Evolutionary conservation across 1,140 invertebrate genomes (phyloP).

Genomic region (Euschistus heros): DNA sequence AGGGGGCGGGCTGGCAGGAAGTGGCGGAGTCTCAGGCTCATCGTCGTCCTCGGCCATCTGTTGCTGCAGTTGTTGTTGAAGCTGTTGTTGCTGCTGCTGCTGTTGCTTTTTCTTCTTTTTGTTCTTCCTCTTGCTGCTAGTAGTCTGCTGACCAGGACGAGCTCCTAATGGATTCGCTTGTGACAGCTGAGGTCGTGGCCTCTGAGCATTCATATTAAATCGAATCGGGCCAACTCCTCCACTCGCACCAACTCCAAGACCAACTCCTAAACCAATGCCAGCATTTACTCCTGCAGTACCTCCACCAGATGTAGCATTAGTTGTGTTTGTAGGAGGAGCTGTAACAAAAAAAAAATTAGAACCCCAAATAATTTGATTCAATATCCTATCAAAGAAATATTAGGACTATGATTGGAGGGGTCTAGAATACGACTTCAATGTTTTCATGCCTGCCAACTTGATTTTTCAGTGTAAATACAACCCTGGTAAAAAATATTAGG

Average conservation of each 20-base stretch:
- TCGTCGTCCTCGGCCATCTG: background rate
- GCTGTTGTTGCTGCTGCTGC: background rate
- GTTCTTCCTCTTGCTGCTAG: background rate
- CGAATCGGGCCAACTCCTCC: background rate
- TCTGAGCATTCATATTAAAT: constrained; percentile 9
- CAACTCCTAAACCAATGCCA: background rate
- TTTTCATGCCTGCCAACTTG: too few species aligned
- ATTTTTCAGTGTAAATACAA: too few species aligned
- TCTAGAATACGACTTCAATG: too few species aligned
- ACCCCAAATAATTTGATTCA: too few species aligned
- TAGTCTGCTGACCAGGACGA: background rate
- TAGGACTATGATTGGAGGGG: too few species aligned
- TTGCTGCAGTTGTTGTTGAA: background rate
- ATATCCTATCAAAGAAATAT: too few species aligned
- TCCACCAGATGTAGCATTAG: too few species aligned
- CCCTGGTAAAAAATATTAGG: too few species aligned
- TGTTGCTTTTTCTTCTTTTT: constrained; percentile 10
- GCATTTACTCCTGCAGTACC: background rate
- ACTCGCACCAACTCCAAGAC: background rate
- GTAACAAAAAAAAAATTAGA: too few species aligned
- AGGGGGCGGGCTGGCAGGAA: constrained; percentile 21
- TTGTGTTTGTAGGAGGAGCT: too few species aligned
- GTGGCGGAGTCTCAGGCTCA: constrained; percentile 19
- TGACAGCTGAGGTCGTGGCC: background rate
- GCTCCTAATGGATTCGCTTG: background rate